phyloP scores from a whole-genome alignment of 2,113 vertebrate genomes.

The Corythornis vintsioides region DNA sequence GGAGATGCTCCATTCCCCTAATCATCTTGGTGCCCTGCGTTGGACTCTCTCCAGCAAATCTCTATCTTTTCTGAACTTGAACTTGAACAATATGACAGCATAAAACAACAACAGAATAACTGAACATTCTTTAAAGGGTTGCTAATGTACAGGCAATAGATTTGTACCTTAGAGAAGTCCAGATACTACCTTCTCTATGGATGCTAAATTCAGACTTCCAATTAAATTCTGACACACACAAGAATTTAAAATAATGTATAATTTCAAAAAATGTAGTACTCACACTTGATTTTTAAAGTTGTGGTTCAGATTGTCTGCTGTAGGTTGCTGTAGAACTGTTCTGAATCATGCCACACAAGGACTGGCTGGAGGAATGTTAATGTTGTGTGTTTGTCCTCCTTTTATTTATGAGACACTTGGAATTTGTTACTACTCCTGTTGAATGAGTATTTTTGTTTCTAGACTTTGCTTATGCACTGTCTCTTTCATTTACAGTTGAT shows the following conservation, averaged over 20 bases:
- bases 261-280: neutral
- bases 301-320: neutral
- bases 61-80: too few relatives aligned
- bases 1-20: too few relatives aligned
- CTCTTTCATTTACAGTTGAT: neutral
- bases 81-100: neutral
- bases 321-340: neutral
- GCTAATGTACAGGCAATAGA: neutral
- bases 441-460: neutral
- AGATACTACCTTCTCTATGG: neutral
- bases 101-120: neutral
- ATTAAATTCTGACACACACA: neutral
- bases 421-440: neutral
- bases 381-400: neutral
- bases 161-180: neutral
- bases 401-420: neutral
- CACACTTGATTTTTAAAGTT: neutral
- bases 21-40: too few relatives aligned
- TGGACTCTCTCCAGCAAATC: too few relatives aligned
- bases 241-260: neutral
- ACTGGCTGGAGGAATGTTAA: neutral
- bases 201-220: neutral
- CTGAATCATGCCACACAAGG: neutral
- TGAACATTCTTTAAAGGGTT: neutral
- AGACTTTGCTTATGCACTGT: neutral